Evolutionary conservation across 1,140 invertebrate genomes (phyloP), one percentile per base, ranked within the genome.

Genomic region (Druon quercuslanigerum): DNA sequence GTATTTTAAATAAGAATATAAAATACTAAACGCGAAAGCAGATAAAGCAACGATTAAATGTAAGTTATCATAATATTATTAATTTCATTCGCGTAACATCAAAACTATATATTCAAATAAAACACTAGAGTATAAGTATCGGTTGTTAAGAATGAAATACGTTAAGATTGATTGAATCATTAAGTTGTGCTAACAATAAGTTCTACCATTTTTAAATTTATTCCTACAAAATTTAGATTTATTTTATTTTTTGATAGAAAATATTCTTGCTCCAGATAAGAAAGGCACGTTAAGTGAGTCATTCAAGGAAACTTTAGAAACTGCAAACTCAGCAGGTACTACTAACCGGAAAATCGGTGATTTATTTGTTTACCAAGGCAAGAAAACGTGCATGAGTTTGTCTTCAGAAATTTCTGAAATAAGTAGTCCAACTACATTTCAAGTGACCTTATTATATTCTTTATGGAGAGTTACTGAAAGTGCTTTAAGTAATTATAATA

Each of bases 311-410:
- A 17, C n/a, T 54, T 19, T 16, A 66, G 57, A 66, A 66, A 66
- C 20, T 33, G 57, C 57, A 66, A 66, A 66, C 40, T 66, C 57
- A 66, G 57, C 57, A 66, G 57, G 12, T 16, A 16, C 20, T 16
- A 66, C 20, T 66, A 33, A 9, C 40, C 40, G 12, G 20, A 66
- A 33, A 66, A 66, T 66, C 40, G 20, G 0, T 66, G 57, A 66
- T 33, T 66, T 66, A 40, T 66, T 66, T 66, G 57, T 66, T 66
- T 66, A 66, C 57, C 57, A 66, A 66, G 57, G 40, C 57, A 11
- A 66, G 57, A 16, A 66, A 66, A 66, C 25, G 57, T 33, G 57
- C 57, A 33, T 66, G 25, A 66, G 57, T 66, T 66, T 66, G 57
- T 66, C 57, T 66, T 66, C 25, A 14, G 25, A 25, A 60, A 60